phyloP scores from a whole-genome alignment of 2,888 invertebrate species.

The Capitulum mitella region DNA sequence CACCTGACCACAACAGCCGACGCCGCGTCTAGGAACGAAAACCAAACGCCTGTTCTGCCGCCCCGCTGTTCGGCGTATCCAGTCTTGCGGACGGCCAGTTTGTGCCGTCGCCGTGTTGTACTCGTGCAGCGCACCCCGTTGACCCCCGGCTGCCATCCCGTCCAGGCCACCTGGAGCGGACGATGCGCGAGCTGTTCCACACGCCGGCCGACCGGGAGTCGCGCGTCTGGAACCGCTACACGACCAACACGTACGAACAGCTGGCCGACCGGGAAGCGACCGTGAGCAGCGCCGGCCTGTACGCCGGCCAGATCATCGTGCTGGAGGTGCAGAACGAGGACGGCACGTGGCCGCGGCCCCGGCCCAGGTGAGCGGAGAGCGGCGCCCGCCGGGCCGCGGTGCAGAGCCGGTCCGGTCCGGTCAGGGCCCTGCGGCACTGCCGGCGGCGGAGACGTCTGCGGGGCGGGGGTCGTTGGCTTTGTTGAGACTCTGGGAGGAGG shows the following conservation, averaged over 20 bases:
- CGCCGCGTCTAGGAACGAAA: no score
- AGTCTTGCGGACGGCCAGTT: no score
- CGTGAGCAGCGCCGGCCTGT: constrained; percentile 45
- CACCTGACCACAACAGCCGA: neutral
- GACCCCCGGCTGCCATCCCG: neutral
- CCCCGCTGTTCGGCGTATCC: no score
- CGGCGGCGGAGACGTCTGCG: no score
- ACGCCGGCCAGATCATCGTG: constrained; percentile 45
- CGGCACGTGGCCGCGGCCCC: constrained; percentile 45
- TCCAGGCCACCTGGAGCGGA: constrained; percentile 39
- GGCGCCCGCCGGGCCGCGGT: no score
- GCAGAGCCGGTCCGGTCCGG: no score
- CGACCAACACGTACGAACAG: constrained; percentile 45
- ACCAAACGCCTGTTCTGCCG: neutral
- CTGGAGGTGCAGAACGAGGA: constrained; percentile 46
- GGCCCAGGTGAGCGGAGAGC: neutral
- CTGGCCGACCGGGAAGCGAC: constrained; percentile 44
- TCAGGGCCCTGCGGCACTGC: no score
- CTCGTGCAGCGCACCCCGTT: neutral
- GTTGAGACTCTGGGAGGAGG: no score
- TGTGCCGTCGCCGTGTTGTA: no score
- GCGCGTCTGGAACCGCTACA: constrained; percentile 46
- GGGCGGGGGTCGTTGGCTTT: no score
- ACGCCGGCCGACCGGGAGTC: constrained; percentile 45
- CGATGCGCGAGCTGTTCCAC: constrained; percentile 43